These are phyloP conservation scores for silkworm (Bombyx mori) DNA, from an alignment of 1,140 invertebrate species.

Conservation along the genomic window DNA sequence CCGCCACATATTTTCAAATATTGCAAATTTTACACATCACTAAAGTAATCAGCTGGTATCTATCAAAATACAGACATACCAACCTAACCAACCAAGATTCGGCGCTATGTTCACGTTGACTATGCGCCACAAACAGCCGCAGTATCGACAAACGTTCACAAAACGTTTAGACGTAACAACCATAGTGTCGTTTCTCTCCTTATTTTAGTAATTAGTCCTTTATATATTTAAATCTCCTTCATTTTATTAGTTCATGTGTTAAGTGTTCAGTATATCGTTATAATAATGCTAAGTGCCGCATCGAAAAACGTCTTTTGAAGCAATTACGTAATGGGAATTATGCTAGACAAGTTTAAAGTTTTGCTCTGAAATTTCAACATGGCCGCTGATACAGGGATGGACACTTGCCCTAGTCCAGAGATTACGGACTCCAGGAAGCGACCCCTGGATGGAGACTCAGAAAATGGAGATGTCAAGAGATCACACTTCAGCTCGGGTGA, in stretches of 20 bases:
- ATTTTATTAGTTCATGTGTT: conserved; percentile 65
- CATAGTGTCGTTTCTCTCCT: conserved; percentile 63
- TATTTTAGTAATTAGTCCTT: conserved; percentile 62
- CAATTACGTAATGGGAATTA: conserved; percentile 69
- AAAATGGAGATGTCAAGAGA: conserved; percentile 89
- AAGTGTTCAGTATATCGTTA: conserved; percentile 53
- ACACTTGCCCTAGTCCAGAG: conserved; percentile 86
- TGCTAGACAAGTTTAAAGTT: conserved; percentile 67
- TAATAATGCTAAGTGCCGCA: conserved; percentile 60
- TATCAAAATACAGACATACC: conserved; percentile 53
- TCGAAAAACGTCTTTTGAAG: conserved; percentile 56
- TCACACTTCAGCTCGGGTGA: conserved; percentile 91
- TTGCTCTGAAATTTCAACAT: conserved; percentile 75
- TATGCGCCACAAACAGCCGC: conserved; percentile 56
- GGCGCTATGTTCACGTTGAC: conserved; percentile 52
- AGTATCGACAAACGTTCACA: conserved; percentile 68
- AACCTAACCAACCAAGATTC: conserved; percentile 31
- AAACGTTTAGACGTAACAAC: conserved; percentile 66
- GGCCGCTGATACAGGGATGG: conserved; percentile 86
- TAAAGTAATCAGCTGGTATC: conserved; percentile 57
- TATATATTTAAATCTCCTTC: conserved; percentile 43
- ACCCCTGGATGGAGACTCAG: conserved; percentile 86
- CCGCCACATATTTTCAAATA: too few species aligned
- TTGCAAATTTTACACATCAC: conserved; percentile 23
- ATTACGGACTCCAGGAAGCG: conserved; percentile 88